Percentiles rank a stretch among this genome's conserved stretches.
Evolutionary conservation across 2,888 invertebrate species (phyloP).

Genomic region (Seladonia tumulorum): DNA sequence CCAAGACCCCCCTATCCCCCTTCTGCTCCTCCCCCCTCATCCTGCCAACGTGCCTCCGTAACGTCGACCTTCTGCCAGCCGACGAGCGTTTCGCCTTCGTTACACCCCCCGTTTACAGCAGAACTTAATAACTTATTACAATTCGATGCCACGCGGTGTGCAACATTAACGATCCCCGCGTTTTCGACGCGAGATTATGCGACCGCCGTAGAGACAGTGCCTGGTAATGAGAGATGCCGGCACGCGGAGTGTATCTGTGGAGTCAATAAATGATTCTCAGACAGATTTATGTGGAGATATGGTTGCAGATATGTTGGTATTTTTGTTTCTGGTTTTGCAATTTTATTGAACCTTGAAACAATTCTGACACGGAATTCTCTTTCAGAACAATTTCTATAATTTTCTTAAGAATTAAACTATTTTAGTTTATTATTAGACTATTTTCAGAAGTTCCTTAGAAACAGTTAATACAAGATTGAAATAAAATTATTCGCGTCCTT

Average conservation of each 20-base stretch:
- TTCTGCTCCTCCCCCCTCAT: slow-evolving; percentile 62
- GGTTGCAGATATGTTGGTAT: background rate
- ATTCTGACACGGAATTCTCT: too few relatives aligned
- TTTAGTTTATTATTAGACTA: too few relatives aligned
- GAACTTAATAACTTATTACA: slow-evolving; percentile 78
- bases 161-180: background rate
- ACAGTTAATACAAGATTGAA: too few relatives aligned
- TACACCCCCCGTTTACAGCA: slow-evolving; percentile 54
- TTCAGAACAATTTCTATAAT: too few relatives aligned
- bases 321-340: background rate
- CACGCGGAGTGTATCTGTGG: background rate
- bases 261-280: background rate
- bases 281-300: background rate
- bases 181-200: background rate
- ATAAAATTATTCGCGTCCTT: too few relatives aligned
- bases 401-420: too few relatives aligned
- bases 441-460: too few relatives aligned
- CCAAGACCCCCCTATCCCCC: slow-evolving; percentile 35
- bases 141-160: slow-evolving; percentile 65
- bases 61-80: slow-evolving; percentile 67
- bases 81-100: slow-evolving; percentile 42
- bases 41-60: slow-evolving; percentile 53
- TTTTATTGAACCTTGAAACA: too few relatives aligned
- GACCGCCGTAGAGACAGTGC: background rate
- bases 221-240: background rate